phyloP scores from a whole-genome alignment of 1,140 invertebrate species.

The Atta colombica region DNA sequence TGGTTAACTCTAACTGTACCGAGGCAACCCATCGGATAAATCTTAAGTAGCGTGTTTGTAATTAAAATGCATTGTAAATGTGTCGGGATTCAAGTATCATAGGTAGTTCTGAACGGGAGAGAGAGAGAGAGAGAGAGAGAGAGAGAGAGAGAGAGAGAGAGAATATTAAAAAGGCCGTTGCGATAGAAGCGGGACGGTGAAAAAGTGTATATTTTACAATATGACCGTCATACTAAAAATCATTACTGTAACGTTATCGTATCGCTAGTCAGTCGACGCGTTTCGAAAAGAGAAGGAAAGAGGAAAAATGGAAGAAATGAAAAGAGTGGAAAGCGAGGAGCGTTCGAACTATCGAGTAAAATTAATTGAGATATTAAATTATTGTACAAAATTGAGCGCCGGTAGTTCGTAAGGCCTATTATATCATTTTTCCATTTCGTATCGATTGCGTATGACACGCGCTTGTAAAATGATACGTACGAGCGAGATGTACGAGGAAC shows the following conservation, averaged over 20 bases:
- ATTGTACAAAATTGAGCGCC: conserved; percentile 77
- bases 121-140: neutral
- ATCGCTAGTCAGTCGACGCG: conserved; percentile 76
- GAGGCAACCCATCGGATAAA: conserved; percentile 55
- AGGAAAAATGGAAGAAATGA: neutral
- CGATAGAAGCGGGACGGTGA: conserved; percentile 23
- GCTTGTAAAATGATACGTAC: conserved; percentile 42
- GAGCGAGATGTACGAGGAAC: conserved; percentile 2
- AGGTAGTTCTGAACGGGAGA: neutral
- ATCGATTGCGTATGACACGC: conserved; percentile 53
- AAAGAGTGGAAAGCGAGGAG: conserved; percentile 12
- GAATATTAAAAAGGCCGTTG: conserved; percentile 29
- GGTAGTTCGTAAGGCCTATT: conserved; percentile 75
- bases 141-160: neutral
- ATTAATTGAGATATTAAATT: conserved; percentile 75
- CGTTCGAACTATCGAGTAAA: conserved; percentile 61
- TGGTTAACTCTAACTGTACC: conserved; percentile 16
- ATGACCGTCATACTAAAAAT: conserved; percentile 64
- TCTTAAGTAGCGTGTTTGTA: conserved; percentile 60
- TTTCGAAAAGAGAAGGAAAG: neutral
- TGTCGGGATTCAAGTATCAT: conserved; percentile 64
- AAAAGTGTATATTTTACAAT: conserved; percentile 77
- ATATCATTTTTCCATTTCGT: conserved; percentile 57
- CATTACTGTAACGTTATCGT: conserved; percentile 68
- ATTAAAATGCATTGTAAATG: conserved; percentile 62